Evolutionary conservation across 2,113 vertebrate genomes (phyloP).

Genomic region (Albula goreensis): DNA sequence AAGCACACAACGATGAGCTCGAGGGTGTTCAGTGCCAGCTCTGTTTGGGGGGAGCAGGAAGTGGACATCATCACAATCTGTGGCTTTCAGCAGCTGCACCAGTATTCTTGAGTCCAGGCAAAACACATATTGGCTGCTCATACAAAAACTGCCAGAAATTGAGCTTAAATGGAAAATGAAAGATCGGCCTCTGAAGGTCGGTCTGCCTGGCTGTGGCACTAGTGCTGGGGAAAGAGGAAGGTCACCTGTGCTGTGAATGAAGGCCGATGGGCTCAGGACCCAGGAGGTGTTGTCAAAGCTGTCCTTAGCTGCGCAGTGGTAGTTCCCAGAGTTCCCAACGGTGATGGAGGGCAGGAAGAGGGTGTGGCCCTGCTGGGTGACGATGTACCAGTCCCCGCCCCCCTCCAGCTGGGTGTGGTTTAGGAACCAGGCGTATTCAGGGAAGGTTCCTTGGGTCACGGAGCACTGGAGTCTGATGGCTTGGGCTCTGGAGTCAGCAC

Average conservation of each 20-base stretch:
- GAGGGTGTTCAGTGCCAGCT: neutral
- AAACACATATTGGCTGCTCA: too few relatives aligned
- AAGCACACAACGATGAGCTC: constrained; percentile 56
- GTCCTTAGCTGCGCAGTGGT: constrained; percentile 65
- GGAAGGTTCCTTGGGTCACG: constrained; percentile 63
- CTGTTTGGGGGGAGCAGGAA: constrained; percentile 35
- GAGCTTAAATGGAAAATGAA: too few relatives aligned
- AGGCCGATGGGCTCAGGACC: constrained; percentile 57
- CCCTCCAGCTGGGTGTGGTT: constrained; percentile 52
- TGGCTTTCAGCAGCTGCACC: neutral
- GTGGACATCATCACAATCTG: neutral
- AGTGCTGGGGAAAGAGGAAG: neutral
- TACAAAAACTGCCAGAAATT: too few relatives aligned
- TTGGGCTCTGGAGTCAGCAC: constrained; percentile 32
- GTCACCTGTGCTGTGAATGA: constrained; percentile 59
- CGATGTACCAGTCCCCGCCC: neutral
- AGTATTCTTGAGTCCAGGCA: too few relatives aligned
- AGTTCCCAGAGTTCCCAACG: constrained; percentile 56
- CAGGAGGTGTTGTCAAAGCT: constrained; percentile 61
- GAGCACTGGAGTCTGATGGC: constrained; percentile 57
- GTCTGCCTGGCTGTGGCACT: too few relatives aligned
- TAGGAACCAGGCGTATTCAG: constrained; percentile 59
- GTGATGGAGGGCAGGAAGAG: constrained; percentile 53
- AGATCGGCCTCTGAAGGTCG: neutral
- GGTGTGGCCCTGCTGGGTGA: constrained; percentile 28